Conservation (phyloP, 1,140 invertebrate species). For the Limonius californicus region DNA sequence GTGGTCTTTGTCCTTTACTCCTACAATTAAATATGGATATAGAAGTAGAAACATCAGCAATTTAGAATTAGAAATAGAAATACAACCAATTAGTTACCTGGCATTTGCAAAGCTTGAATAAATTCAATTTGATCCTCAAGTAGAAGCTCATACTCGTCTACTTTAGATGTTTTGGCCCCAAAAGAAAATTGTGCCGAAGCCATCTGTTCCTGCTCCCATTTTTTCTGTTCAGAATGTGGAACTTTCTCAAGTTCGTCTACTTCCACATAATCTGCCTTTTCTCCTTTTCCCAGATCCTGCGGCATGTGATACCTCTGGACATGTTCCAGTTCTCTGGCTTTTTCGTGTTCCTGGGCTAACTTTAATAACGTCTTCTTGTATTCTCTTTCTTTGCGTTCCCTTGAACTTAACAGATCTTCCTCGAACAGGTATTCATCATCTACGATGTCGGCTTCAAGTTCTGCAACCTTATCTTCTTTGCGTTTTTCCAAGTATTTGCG, state of each 20-base stretch:
- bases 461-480: slow-evolving; percentile 94
- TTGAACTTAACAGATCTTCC: slow-evolving; percentile 82
- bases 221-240: slow-evolving; percentile 89
- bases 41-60: too few species aligned
- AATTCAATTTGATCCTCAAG: slow-evolving; percentile 98
- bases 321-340: slow-evolving; percentile 86
- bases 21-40: slow-evolving; percentile 30
- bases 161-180: slow-evolving; percentile 76
- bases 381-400: slow-evolving; percentile 78
- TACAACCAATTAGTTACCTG: slow-evolving; percentile 55
- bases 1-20: slow-evolving; percentile 36
- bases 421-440: slow-evolving; percentile 97
- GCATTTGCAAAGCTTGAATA: slow-evolving; percentile 87
- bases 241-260: slow-evolving; percentile 82
- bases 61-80: slow-evolving; percentile 3
- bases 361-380: slow-evolving; percentile 90
- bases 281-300: slow-evolving; percentile 66
- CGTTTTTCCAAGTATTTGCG: slow-evolving; percentile 93
- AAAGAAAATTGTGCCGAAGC: slow-evolving; percentile 88
- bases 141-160: slow-evolving; percentile 85
- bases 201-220: slow-evolving; percentile 98
- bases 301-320: slow-evolving; percentile 94
- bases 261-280: slow-evolving; percentile 76
- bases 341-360: slow-evolving; percentile 93
- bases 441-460: slow-evolving; percentile 90